Base-by-base conservation (phyloP, 2,888 invertebrate genomes). In the Tortricodes alternella region DNA sequence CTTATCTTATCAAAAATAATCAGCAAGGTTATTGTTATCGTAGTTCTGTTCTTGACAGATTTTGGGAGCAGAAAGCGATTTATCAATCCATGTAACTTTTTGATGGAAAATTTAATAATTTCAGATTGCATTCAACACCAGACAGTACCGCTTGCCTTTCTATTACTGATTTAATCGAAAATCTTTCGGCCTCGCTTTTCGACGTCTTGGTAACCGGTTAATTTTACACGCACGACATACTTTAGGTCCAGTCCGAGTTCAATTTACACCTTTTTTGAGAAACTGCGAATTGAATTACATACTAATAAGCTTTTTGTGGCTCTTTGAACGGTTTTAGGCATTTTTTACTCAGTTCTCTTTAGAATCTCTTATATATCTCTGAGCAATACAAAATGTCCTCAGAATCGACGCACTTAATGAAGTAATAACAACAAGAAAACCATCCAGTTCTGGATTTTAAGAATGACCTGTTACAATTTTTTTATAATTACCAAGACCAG, bases 151-250 rank as follows among this genome's bases (percentile, higher is more conserved):
- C 70, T 74, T 74, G 75, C 68, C 66, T 69, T 64, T 71, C 67
- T 74, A 76, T 75, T 78, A 75, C 74, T 78, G 73, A 71, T 69
- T 68, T 66, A 67, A 71, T 59, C 65, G 7, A 27, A 63, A 63
- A 61, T 58, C 62, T 60, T 71, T 68, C 71, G 65, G 70, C 72
- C 74, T 73, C 71, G 74, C 70, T 62, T 69, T 50, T 58, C 44
- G 46, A 27, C 2, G 19, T 29, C 32, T 7, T 8, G 2, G 37
- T 41, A 50, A 56, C 56, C 50, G 56, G 56, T 57, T 52, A 57
- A 56, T 55, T 53, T 44, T 53, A 38, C 52, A 46, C 43, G 52
- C 34, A 43, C 48, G 52, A 53, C 57, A 58, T 29, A 58, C 60
- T 52, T 57, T 48, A 57, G 49, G 48, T 53, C 18, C 34, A 34